Base-by-base conservation (phyloP, 2,888 invertebrate genomes). In the Phyllotreta striolata region DNA sequence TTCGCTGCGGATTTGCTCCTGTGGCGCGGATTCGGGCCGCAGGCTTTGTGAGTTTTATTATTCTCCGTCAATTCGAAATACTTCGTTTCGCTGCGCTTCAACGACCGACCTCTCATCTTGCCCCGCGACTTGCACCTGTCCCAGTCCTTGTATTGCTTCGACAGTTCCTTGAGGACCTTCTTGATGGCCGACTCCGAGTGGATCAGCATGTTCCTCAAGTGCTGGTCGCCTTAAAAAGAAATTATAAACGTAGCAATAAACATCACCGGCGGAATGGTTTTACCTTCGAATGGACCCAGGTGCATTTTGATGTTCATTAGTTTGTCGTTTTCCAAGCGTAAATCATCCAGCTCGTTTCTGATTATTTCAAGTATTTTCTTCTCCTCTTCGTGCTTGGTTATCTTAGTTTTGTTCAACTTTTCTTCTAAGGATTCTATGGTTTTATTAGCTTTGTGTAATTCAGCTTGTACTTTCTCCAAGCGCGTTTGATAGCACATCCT, bases 151-250 rank as follows among this genome's bases (percentile, higher is more conserved):
- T 75, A 77, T 49, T 77, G 76, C 49, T 72, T 76, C 13, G 73
- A 69, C 3, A 81, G 62, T 71, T 80, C 80, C 62, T 79, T 74
- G 0, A 76, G 73, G 0, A 80, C 73, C 58, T 72, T 72, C 49
- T 74, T 75, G 0, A 80, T 77, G 0, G 81, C 81, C 49, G 73
- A 72, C 63, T 79, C 78, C 0, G 81, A 79, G 63, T 81, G 77
- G 43, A 74, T 73, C 37, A 81, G 64, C 74, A 81, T 75, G 56
- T 70, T 73, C 38, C 77, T 74, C 10, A 78, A 69, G 47, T 80
- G 78, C 57, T 77, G 77, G 44, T 80, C 77, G 1, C 70, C 62
- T 65, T 37, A 12, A 63, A 41, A n/a, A 62, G 34, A 38, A 10
- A 39, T 46, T n/a, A n/a, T n/a, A n/a, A n/a, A n/a, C n/a, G n/a